Percentiles rank a stretch among this genome's conserved stretches.
phyloP scores from a whole-genome alignment of 2,888 invertebrate genomes.

The Mythimna vitellina region DNA sequence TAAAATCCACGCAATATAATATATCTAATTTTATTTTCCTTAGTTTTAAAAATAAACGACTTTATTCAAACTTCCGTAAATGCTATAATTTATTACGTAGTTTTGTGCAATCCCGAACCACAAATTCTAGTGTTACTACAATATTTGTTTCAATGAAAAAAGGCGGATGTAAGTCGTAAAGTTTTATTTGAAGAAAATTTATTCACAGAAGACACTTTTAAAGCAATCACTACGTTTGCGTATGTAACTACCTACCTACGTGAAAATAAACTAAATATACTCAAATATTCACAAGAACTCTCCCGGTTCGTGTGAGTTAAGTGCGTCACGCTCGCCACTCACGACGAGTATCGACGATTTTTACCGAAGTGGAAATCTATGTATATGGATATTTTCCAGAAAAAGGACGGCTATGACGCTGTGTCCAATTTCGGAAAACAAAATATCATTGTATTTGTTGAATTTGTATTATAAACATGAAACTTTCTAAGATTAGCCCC shows the following conservation, averaged over 20 bases:
- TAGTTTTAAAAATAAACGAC: constrained; percentile 31
- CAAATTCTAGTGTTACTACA: constrained; percentile 26
- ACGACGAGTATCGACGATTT: constrained; percentile 30
- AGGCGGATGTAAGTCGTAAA: constrained; percentile 36
- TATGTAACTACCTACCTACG: constrained; percentile 7
- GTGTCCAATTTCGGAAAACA: constrained; percentile 5
- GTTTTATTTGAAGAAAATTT: constrained; percentile 29
- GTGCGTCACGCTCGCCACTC: constrained; percentile 67
- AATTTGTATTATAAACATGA: background rate
- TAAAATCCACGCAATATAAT: constrained; percentile 13
- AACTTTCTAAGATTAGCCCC: too few relatives aligned
- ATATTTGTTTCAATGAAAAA: constrained; percentile 38
- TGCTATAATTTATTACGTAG: constrained; percentile 29
- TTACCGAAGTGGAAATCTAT: constrained; percentile 48
- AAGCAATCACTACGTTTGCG: constrained; percentile 22
- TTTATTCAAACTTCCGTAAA: constrained; percentile 24
- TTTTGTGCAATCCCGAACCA: constrained; percentile 37
- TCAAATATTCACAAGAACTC: constrained; percentile 43
- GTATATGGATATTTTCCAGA: background rate
- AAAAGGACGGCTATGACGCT: constrained; percentile 11
- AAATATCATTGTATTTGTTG: constrained; percentile 12
- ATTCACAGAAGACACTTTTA: constrained; percentile 48
- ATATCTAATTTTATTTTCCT: constrained; percentile 9
- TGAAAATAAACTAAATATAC: constrained; percentile 53
- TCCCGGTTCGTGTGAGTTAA: constrained; percentile 67